Base-by-base conservation (phyloP, 2,797 vertebrate species). In the Lacerta agilis region DNA sequence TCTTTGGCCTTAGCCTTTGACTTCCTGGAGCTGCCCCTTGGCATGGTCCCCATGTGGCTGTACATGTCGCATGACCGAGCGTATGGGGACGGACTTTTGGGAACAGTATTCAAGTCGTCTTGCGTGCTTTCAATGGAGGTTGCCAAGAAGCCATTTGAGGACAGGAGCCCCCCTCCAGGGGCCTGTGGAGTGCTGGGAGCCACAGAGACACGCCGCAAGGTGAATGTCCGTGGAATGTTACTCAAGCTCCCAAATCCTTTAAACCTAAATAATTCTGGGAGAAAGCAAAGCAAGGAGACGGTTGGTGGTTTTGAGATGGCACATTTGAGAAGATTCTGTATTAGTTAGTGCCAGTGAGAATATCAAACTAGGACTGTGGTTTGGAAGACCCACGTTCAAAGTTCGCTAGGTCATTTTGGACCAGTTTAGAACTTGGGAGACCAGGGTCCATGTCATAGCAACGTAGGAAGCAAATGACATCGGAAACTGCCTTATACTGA, bases 41-140 rank as follows among this genome's bases (percentile, higher is more conserved):
- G 99, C 97, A 99, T 97, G 25, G 99, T 99, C 29, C 98, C 98
- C 97, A 98, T 96, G 91, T 99, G 98, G 38, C 98, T 98, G 92
- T 98, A 99, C 97, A 96, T 98, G 86, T 99, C 98, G 0, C 97
- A 98, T 0, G 98, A 99, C 27, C 98, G 97, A 71, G 97, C 97
- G 0, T 99, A 99, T 92, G 97, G 96, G 33, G 96, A 95, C 0
- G 98, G 93, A 13, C 97, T 97, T 88, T 97, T 97, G 80, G 98
- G 96, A 5, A 97, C 89, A 1, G 96, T 88, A 13, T 87, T 96
- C 96, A 99, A 94, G 92, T 99, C 98, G 58, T 99, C 98, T 83
- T 97, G 92, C 0, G 97, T 96, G 29, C 93, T 86, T 77, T 97
- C 93, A 0, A 95, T 90, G 61, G 91, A 7, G n/a, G 93, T 80